A percentile compares a stretch with the other conserved stretches of the same genome.
phyloP scores from a whole-genome alignment of 1,140 invertebrate species.

The Charaxes varanes region DNA sequence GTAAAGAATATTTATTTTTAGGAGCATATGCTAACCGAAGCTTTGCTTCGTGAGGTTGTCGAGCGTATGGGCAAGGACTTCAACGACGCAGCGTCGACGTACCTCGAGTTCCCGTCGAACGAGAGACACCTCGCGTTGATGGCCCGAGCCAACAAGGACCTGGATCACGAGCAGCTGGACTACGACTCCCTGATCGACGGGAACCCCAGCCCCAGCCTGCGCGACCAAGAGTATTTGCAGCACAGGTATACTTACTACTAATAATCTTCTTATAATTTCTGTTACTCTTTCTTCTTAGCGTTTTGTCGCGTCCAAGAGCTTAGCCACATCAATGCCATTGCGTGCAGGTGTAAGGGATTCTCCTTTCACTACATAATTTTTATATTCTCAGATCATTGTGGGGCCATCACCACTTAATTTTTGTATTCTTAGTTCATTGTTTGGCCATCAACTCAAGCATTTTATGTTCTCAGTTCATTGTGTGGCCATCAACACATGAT shows the following conservation, averaged over 20 bases:
- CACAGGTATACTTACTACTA: constrained; percentile 81
- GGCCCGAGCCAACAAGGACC: constrained; percentile 69
- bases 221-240: constrained; percentile 93
- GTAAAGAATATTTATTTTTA: constrained; percentile 23
- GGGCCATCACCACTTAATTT: too few relatives aligned
- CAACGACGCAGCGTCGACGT: constrained; percentile 75
- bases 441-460: too few relatives aligned
- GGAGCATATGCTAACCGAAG: constrained; percentile 75
- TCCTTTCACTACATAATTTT: too few relatives aligned
- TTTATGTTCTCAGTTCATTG: too few relatives aligned
- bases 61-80: constrained; percentile 82
- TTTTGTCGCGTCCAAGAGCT: too few relatives aligned
- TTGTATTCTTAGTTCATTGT: too few relatives aligned
- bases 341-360: too few relatives aligned
- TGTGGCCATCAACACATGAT: too few relatives aligned
- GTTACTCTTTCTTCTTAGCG: too few relatives aligned
- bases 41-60: constrained; percentile 79
- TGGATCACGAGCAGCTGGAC: constrained; percentile 77
- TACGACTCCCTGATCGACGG: constrained; percentile 78
- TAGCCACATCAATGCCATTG: too few relatives aligned
- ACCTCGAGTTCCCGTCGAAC: constrained; percentile 79
- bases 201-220: constrained; percentile 82
- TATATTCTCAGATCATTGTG: too few relatives aligned
- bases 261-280: too few relatives aligned
- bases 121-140: constrained; percentile 72